Conservation (phyloP, 92 coral and sea anemone genomes). For the Montipora capitata region DNA sequence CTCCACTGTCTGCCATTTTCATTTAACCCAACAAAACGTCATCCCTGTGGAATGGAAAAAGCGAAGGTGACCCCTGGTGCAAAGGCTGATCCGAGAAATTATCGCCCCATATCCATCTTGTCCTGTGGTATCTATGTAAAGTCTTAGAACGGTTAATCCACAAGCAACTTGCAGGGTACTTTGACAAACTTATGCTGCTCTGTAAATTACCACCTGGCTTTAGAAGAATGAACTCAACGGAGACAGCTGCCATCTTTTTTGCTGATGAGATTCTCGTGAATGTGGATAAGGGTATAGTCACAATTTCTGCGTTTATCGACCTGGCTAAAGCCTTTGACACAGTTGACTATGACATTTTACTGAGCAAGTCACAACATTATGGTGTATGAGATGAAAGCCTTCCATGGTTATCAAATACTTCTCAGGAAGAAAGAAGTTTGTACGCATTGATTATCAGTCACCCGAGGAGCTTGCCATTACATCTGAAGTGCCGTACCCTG, state of each 20-base stretch:
- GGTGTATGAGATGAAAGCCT: no score
- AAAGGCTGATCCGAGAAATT: no score
- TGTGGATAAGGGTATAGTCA: constrained; percentile 41
- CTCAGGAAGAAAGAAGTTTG: no score
- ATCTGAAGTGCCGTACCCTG: no score
- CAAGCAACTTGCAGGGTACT: constrained; percentile 12
- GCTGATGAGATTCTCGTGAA: constrained; percentile 53
- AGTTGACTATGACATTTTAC: neutral
- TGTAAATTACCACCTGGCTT: no score
- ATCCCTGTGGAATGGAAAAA: constrained; percentile 51
- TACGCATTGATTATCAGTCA: no score
- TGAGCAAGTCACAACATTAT: no score
- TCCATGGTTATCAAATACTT: no score
- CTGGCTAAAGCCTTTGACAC: constrained; percentile 59
- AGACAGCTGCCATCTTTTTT: constrained; percentile 48
- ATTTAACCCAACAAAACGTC: constrained; percentile 28
- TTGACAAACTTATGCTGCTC: constrained; percentile 1
- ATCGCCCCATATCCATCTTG: no score
- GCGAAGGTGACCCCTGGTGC: constrained; percentile 14
- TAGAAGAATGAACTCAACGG: neutral
- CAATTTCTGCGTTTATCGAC: constrained; percentile 47
- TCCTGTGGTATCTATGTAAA: neutral
- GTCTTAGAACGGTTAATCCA: neutral
- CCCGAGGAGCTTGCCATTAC: no score
- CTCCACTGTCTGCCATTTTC: no score